These are phyloP conservation scores for Phorcus lineatus DNA, from an alignment of 2,888 invertebrate species.

Conservation along the genomic window DNA sequence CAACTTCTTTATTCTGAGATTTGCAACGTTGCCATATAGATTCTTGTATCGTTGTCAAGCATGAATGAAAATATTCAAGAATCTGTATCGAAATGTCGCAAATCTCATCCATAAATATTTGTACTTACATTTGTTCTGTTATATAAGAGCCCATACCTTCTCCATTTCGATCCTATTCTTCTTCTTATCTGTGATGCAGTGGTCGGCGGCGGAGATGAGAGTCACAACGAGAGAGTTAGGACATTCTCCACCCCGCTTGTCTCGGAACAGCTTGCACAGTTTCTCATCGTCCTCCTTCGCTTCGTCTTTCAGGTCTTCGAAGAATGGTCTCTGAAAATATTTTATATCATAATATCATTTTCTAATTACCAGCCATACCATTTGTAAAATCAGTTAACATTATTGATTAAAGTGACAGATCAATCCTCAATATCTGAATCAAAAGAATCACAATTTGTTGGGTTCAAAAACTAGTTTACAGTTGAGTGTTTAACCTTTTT, in stretches of 20 bases:
- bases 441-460: not conserved
- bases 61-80: no score
- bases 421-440: not conserved
- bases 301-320: slow-evolving; percentile 20
- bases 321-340: slow-evolving; percentile 7
- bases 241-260: slow-evolving; percentile 80
- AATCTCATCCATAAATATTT: no score
- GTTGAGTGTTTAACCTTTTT: no score
- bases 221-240: slow-evolving; percentile 76
- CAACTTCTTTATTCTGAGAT: no score
- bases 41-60: no score
- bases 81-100: no score
- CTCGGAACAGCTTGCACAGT: slow-evolving; percentile 76
- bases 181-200: slow-evolving; percentile 79
- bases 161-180: slow-evolving; percentile 80
- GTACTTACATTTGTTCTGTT: no score
- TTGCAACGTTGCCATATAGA: no score
- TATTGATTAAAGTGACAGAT: not conserved
- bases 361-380: no score
- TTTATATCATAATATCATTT: no score
- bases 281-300: not conserved
- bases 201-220: slow-evolving; percentile 79
- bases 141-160: slow-evolving; percentile 59
- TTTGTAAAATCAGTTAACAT: not conserved
- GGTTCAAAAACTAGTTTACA: no score